Conservation (phyloP, 1,140 invertebrate genomes). For the Heliconius congener region DNA sequence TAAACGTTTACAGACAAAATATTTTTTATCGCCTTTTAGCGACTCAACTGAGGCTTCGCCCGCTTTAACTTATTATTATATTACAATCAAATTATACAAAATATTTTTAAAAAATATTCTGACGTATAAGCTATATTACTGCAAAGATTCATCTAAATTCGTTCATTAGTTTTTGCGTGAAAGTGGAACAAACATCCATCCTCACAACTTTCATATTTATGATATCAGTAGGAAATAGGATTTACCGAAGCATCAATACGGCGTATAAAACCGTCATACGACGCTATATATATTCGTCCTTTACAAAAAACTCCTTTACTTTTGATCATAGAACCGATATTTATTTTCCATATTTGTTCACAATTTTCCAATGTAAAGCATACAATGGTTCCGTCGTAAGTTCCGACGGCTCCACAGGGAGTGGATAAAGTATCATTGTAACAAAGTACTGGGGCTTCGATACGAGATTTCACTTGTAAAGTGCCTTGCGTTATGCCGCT, state of each 20-base stretch:
- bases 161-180: too few species aligned
- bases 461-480: slow-evolving; percentile 58
- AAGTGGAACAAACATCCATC: too few species aligned
- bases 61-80: too few species aligned
- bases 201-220: too few species aligned
- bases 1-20: background rate
- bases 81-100: too few species aligned
- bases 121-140: too few species aligned
- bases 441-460: slow-evolving; percentile 70
- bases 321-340: slow-evolving; percentile 85
- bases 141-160: too few species aligned
- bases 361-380: slow-evolving; percentile 82
- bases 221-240: background rate
- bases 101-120: too few species aligned
- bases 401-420: slow-evolving; percentile 80
- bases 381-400: slow-evolving; percentile 86
- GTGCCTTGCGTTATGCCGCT: slow-evolving; percentile 65
- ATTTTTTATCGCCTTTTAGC: background rate
- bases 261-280: slow-evolving; percentile 86
- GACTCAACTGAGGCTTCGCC: too few species aligned
- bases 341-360: slow-evolving; percentile 83
- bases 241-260: slow-evolving; percentile 83
- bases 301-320: slow-evolving; percentile 82
- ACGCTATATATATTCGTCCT: slow-evolving; percentile 83
- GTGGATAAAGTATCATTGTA: slow-evolving; percentile 40